Conservation (phyloP, 2,888 invertebrate genomes). For the Scaptomyza reducta region DNA sequence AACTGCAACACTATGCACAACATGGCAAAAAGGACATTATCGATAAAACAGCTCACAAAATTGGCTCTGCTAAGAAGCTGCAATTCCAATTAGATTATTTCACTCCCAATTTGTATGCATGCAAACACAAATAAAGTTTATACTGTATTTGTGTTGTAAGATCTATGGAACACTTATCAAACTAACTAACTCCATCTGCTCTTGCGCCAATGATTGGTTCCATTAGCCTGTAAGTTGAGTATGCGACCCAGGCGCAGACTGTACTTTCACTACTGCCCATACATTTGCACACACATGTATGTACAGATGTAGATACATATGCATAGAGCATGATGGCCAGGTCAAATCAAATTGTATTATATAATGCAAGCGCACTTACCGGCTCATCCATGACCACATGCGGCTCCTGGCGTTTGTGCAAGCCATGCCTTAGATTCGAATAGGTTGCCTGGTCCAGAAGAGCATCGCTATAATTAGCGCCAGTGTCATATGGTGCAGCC, state of each 20-base stretch:
- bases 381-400: constrained; percentile 82
- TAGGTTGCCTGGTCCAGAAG: constrained; percentile 66
- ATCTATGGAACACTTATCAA: constrained; percentile 7
- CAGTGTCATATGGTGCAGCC: constrained; percentile 85
- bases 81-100: constrained; percentile 35
- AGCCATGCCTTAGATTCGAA: constrained; percentile 49
- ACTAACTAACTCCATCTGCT: background rate
- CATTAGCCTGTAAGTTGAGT: background rate
- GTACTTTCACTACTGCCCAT: constrained; percentile 63
- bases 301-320: constrained; percentile 28
- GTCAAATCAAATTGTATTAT: constrained; percentile 40
- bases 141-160: background rate
- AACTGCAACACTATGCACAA: background rate
- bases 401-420: constrained; percentile 47
- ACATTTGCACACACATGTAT: constrained; percentile 38
- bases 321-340: constrained; percentile 17
- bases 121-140: background rate
- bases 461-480: constrained; percentile 51
- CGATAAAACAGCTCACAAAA: background rate
- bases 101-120: background rate
- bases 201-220: background rate
- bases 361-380: constrained; percentile 78
- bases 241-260: constrained; percentile 63
- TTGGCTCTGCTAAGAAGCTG: background rate
- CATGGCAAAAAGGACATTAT: no score